phyloP scores from a whole-genome alignment of 1,140 invertebrate genomes.

The Ceratosolen fusciceps region DNA sequence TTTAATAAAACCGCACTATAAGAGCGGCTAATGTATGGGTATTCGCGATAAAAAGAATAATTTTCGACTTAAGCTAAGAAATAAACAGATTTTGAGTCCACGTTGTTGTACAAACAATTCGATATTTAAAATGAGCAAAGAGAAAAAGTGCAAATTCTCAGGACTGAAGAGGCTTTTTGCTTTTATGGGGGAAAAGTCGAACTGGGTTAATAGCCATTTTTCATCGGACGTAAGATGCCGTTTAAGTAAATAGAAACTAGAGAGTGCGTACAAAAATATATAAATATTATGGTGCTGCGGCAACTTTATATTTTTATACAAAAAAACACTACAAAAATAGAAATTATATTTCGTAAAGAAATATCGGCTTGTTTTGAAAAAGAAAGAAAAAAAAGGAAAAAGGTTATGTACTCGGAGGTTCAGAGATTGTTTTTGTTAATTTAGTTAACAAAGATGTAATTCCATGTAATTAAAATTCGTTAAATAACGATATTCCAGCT shows the following conservation, averaged over 20 bases:
- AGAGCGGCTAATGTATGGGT: too few relatives aligned
- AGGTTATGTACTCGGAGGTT: neutral
- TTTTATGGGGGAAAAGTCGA: constrained; percentile 44
- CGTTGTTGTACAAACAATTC: neutral
- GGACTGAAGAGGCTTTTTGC: constrained; percentile 13
- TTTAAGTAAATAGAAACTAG: constrained; percentile 47
- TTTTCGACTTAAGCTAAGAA: neutral
- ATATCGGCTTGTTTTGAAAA: neutral
- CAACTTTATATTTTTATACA: constrained; percentile 26
- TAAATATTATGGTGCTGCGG: constrained; percentile 13
- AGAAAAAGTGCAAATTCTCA: constrained; percentile 23
- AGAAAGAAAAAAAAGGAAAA: constrained; percentile 15
- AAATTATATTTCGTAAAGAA: constrained; percentile 1
- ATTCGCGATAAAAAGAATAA: too few relatives aligned
- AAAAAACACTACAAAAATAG: neutral
- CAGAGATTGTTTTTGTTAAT: neutral
- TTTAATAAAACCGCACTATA: too few relatives aligned
- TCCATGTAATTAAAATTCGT: neutral
- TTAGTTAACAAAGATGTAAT: neutral
- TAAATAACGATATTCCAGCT: neutral
- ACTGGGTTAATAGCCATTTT: constrained; percentile 48
- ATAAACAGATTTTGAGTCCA: neutral
- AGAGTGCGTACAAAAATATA: constrained; percentile 19
- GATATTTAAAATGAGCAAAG: neutral
- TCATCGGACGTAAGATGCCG: constrained; percentile 37